Evolutionary conservation across 2,113 vertebrate genomes (phyloP).

Genomic region (Lanius ludovicianus): DNA sequence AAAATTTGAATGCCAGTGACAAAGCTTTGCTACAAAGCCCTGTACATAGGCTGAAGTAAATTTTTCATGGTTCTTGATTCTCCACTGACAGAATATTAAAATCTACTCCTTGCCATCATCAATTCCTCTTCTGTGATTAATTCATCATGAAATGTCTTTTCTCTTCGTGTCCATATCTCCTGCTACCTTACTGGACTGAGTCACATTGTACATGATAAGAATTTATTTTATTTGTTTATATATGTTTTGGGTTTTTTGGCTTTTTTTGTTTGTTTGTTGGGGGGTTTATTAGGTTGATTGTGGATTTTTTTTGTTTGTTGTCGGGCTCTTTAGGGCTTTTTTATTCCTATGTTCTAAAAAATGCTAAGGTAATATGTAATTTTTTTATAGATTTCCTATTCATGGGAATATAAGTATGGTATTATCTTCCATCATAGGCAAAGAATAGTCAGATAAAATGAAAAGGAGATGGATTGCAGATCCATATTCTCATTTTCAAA

Average conservation of each 20-base stretch:
- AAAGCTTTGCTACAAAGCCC: neutral
- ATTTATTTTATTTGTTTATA: neutral
- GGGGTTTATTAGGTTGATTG: neutral
- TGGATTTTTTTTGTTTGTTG: neutral
- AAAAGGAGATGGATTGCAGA: neutral
- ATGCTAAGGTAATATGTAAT: neutral
- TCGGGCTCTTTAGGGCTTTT: neutral
- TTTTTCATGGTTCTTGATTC: neutral
- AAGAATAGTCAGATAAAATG: neutral
- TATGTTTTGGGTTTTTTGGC: rapidly evolving
- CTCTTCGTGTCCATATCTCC: neutral
- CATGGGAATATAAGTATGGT: neutral
- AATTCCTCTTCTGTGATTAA: neutral
- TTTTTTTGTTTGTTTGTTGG: neutral
- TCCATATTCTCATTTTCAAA: neutral
- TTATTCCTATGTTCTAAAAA: neutral
- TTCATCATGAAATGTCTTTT: neutral
- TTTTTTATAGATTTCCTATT: neutral
- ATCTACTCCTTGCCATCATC: neutral
- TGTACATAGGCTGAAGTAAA: neutral
- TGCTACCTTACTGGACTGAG: neutral
- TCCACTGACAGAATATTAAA: neutral
- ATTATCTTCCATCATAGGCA: neutral
- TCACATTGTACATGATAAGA: rapidly evolving
- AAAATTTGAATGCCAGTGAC: neutral